These are phyloP conservation scores for Bettongia penicillata DNA, from an alignment of 2,113 vertebrate genomes.

Conservation along the genomic window DNA sequence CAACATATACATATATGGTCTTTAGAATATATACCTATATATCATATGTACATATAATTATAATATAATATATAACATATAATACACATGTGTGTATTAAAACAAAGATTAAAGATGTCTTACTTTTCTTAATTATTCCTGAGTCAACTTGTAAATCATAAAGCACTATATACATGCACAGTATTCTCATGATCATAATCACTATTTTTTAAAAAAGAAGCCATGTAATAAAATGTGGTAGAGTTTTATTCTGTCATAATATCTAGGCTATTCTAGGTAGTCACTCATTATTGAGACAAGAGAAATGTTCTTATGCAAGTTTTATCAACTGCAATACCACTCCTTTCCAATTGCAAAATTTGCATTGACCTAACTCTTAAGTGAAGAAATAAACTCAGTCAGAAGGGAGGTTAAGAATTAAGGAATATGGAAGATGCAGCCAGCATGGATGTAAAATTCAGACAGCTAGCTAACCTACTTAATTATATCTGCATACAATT, in stretches of 20 bases:
- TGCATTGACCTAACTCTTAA: neutral
- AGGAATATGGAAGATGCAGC: neutral
- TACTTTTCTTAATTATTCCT: neutral
- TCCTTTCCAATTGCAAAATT: neutral
- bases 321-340: neutral
- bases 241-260: neutral
- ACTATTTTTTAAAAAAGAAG: neutral
- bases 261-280: neutral
- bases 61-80: too few species aligned
- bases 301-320: neutral
- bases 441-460: neutral
- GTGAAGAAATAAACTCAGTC: neutral
- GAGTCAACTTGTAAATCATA: neutral
- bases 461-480: slow-evolving; percentile 7
- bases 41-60: too few species aligned
- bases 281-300: neutral
- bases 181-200: neutral
- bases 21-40: neutral
- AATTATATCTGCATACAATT: neutral
- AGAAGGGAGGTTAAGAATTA: slow-evolving; percentile 17
- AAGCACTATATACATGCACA: neutral
- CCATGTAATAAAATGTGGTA: neutral
- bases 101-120: neutral
- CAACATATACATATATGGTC: neutral
- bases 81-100: neutral